Evolutionary conservation across 2,888 invertebrate genomes (phyloP), one percentile per base, ranked within the genome.

Genomic region (Mimas tiliae): DNA sequence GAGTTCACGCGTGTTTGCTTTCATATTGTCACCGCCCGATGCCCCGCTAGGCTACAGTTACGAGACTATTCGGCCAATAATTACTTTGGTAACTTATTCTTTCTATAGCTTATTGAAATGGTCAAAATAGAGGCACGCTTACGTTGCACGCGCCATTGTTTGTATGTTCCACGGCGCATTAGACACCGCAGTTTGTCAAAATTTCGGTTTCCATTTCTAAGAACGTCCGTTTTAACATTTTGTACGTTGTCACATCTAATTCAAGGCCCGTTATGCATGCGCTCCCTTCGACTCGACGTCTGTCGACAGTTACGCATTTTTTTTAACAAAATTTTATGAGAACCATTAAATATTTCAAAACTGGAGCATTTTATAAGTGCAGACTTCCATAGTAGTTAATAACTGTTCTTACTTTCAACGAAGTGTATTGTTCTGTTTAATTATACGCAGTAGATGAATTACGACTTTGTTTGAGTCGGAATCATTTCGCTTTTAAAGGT

Each of bases 121-220:
- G 89, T 88, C 89, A 90, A 88, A 90, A 90, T 81, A 90, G 78
- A 85, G 87, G 91, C 92, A 93, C 93, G 90, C 93, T 92, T 90
- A 88, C 80, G 77, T 82, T 80, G 83, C 82, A 77, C 83, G 79
- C 76, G 78, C 79, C 75, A 81, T 89, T 89, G 89, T 90, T 72
- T 69, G 65, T 34, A 65, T 73, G 73, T 76, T 78, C 74, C 78
- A 86, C 81, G 85, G 78, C 79, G 74, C 74, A 85, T 86, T 84
- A 76, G 76, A 85, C 87, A 90, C 92, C 93, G 81, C 93, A 93
- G 87, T 90, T 85, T 87, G 93, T 92, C 91, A 90, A 91, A 91
- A 92, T 91, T 87, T 93, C 87, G 92, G 93, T 93, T 92, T 90
- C 84, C 72, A 79, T 85, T 92, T 93, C 93, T 88, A 69, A 81